These are phyloP conservation scores for Elgaria multicarinata DNA, from an alignment of 2,113 vertebrate genomes.

Conservation along the genomic window DNA sequence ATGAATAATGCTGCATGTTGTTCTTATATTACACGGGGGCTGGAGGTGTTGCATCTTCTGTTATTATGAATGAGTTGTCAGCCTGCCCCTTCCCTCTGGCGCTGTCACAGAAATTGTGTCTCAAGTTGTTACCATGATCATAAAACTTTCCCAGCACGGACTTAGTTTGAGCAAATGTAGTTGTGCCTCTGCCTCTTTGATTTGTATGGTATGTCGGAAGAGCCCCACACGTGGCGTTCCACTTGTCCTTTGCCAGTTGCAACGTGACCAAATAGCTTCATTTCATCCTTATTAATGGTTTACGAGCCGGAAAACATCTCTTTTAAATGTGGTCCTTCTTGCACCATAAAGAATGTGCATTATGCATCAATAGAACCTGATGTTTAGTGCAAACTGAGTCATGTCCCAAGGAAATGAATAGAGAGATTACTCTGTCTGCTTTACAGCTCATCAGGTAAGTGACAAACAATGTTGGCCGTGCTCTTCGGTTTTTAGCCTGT, in stretches of 20 bases:
- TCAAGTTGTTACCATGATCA: neutral
- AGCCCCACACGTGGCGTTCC: neutral
- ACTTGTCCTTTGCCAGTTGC: neutral
- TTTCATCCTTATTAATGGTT: neutral
- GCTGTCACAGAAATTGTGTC: neutral
- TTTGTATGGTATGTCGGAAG: slow-evolving; percentile 10
- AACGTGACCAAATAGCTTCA: neutral
- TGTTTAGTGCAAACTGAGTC: slow-evolving; percentile 5
- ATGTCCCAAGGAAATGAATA: neutral
- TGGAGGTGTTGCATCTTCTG: slow-evolving; percentile 8
- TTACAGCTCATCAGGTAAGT: slow-evolving; percentile 31
- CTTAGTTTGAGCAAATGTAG: neutral
- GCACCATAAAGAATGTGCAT: neutral
- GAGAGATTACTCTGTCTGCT: slow-evolving; percentile 10
- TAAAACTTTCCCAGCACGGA: slow-evolving; percentile 29
- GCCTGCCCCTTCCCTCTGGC: neutral
- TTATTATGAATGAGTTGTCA: neutral
- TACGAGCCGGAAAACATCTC: neutral
- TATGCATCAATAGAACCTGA: slow-evolving; percentile 12
- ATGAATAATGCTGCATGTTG: neutral
- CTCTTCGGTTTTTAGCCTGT: neutral
- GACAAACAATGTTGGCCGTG: neutral
- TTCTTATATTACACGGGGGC: slow-evolving; percentile 44
- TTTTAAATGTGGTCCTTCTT: neutral
- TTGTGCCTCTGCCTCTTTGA: neutral